A percentile compares a stretch with the other conserved stretches of the same genome.
These are phyloP conservation scores for Tachysurus vachellii DNA, from an alignment of 2,113 vertebrate genomes.

Conservation along the genomic window DNA sequence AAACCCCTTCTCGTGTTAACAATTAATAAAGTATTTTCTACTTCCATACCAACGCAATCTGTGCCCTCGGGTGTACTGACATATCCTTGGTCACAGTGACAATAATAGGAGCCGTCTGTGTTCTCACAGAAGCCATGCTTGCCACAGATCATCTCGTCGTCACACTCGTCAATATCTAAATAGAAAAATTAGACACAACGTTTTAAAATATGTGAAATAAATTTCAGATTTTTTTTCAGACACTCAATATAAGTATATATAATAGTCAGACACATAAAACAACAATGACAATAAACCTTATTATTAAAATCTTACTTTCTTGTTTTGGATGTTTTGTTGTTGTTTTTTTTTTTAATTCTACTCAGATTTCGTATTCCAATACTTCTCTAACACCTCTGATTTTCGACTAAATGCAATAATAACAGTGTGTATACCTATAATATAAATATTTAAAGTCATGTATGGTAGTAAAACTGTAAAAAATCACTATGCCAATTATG, in stretches of 20 bases:
- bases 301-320: neutral
- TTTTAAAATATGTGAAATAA: neutral
- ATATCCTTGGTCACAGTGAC: conserved; percentile 74
- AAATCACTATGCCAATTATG: neutral
- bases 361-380: neutral
- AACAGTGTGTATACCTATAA: neutral
- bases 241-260: neutral
- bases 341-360: neutral
- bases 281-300: neutral
- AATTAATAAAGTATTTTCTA: neutral
- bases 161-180: conserved; percentile 74
- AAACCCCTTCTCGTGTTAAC: neutral
- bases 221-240: neutral
- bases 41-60: conserved; percentile 69
- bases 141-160: conserved; percentile 73
- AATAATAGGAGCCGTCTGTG: conserved; percentile 72
- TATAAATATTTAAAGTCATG: neutral
- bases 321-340: neutral
- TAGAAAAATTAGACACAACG: conserved; percentile 36
- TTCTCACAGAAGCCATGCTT: conserved; percentile 75
- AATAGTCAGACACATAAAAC: neutral
- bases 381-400: neutral
- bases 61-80: conserved; percentile 58
- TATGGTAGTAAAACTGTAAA: neutral
- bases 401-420: neutral